Conservation (phyloP, 1,140 invertebrate genomes). For the Saccostrea cuccullata region DNA sequence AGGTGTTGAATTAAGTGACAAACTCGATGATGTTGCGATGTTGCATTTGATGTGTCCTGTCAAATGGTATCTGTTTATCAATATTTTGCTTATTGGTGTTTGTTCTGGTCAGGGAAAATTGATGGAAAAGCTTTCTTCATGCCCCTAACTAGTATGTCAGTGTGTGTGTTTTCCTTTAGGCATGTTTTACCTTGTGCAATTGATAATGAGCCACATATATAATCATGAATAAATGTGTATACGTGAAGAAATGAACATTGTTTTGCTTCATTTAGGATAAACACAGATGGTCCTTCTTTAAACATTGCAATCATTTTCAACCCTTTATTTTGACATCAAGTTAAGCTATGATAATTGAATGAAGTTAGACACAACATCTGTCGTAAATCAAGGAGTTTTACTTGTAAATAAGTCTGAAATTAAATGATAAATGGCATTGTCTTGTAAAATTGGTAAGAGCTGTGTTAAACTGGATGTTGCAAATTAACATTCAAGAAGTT, state of each 20-base stretch:
- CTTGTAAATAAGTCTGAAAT: too few species aligned
- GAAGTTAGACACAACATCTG: not conserved
- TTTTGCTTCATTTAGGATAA: not conserved
- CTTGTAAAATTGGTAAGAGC: too few species aligned
- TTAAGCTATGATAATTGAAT: not conserved
- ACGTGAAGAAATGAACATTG: conserved; percentile 1
- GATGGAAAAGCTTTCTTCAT: not conserved
- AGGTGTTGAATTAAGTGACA: not conserved
- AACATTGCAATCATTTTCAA: not conserved
- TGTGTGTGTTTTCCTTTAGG: not conserved
- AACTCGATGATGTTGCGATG: not conserved
- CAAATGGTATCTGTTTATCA: not conserved
- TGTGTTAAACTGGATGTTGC: too few species aligned
- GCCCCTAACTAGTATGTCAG: not conserved
- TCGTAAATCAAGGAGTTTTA: not conserved
- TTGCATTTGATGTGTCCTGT: not conserved
- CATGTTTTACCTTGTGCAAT: not conserved
- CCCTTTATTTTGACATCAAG: not conserved
- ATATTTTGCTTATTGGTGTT: not conserved
- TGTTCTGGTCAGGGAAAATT: not conserved
- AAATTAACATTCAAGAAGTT: too few species aligned
- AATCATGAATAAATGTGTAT: not conserved
- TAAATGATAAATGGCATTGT: too few species aligned
- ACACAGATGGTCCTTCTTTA: conserved; percentile 23
- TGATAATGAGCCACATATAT: not conserved